Evolutionary conservation across 1,140 invertebrate genomes (phyloP), one percentile per base, ranked within the genome.

Genomic region (Cydia splendana): DNA sequence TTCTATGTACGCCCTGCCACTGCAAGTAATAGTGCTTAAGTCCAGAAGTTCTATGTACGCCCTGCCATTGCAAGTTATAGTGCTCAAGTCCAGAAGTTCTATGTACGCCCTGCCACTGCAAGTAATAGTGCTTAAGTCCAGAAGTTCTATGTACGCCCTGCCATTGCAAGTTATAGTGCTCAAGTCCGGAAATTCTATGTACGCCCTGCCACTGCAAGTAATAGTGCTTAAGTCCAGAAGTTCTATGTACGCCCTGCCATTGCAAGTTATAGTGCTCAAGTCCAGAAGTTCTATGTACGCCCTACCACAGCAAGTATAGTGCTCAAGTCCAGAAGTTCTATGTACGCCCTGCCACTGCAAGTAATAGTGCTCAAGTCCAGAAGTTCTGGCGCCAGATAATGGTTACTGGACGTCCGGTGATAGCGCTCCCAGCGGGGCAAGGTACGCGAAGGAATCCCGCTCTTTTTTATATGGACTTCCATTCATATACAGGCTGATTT

Each of bases 391-490:
- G 53, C 53, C 53, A 18, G 15, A 62, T 62, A 62, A 62, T 62
- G 20, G 7, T 62, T 62, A 24, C 24, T 62, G 2, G 20, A 24
- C 18, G n/a, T n/a, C 18, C 7, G 20, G 5, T n/a, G 57, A 10
- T 24, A 10, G 20, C 18, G 20, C 57, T 62, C 57, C 57, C 57
- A 62, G 57, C 57, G 20, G 57, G 57, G 18, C 18, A 24, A 62
- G 51, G 51, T 78, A 85, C 84, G 84, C 77, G 74, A 71, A 77
- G 82, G 82, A 80, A 85, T 84, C 79, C 77, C 76, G 75, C 75
- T 62, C 74, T 83, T 82, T 82, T 82, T 85, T 82, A 65, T 79
- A 73, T 1, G 75, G 45, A 74, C 69, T 80, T 79, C 65, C 24
- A 74, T 28, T 62, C 51, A 42, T 77, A 71, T 78, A 79, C 74